A percentile compares a stretch with the other conserved stretches of the same genome.
Evolutionary conservation across 2,888 invertebrate species (phyloP).

Genomic region (Bibio marci): DNA sequence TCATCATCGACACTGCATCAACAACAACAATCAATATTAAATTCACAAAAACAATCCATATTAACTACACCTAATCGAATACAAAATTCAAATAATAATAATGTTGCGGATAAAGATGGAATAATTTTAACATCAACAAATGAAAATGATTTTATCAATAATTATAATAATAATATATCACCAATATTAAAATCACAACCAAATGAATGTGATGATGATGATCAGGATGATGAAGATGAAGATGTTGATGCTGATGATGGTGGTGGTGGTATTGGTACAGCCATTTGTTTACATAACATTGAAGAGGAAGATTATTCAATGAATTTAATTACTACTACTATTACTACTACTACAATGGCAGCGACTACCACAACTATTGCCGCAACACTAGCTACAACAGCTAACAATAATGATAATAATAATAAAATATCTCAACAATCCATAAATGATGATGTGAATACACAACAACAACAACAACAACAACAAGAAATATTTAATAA

Average conservation of each 20-base stretch:
- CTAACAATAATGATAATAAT: no score
- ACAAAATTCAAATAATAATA: no score
- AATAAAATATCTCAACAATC: no score
- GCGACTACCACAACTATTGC: background rate
- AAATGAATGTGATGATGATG: constrained; percentile 10
- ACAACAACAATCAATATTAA: background rate
- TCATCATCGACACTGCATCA: constrained; percentile 12
- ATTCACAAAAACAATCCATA: background rate
- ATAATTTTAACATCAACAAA: constrained; percentile 12
- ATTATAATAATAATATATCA: constrained; percentile 16
- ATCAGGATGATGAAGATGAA: constrained; percentile 28
- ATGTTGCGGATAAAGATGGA: constrained; percentile 10
- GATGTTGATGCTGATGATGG: constrained; percentile 25
- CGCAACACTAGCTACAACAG: no score
- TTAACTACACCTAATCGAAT: no score
- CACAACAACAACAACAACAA: no score
- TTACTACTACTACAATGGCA: background rate
- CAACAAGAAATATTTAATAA: constrained; percentile 1
- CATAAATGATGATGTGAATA: no score
- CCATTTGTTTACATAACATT: constrained; percentile 11
- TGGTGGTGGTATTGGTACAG: constrained; percentile 22
- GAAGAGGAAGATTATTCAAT: constrained; percentile 3
- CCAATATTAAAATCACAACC: constrained; percentile 18
- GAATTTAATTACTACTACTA: no score
- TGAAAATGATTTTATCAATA: constrained; percentile 16